A percentile compares a stretch with the other conserved stretches of the same genome.
phyloP scores from a whole-genome alignment of 2,113 vertebrate genomes.

The Heloderma charlesbogerti region DNA sequence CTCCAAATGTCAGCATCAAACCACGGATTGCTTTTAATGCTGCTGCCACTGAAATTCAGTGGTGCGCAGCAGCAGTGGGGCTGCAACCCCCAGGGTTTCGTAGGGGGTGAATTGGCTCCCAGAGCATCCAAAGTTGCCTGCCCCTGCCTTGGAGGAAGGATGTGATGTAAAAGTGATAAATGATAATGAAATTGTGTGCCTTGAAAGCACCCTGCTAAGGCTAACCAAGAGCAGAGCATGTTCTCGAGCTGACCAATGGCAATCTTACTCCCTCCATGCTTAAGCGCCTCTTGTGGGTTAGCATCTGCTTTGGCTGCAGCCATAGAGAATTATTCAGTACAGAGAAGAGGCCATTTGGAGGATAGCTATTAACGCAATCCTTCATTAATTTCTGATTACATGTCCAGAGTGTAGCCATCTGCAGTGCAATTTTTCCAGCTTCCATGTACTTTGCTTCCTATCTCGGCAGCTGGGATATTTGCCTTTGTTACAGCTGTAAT shows the following conservation, averaged over 20 bases:
- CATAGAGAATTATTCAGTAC: slow-evolving; percentile 22
- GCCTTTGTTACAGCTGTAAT: not conserved
- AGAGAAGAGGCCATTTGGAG: slow-evolving; percentile 57
- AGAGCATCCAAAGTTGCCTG: too few species aligned
- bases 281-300: not conserved
- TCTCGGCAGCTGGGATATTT: not conserved
- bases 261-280: not conserved
- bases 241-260: not conserved
- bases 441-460: not conserved
- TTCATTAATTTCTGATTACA: slow-evolving; percentile 73
- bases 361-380: slow-evolving; percentile 55
- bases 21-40: too few species aligned
- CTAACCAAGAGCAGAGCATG: not conserved
- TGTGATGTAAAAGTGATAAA: not conserved
- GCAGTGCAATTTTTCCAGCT: slow-evolving; percentile 37
- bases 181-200: not conserved
- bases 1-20: too few species aligned
- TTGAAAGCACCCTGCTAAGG: not conserved
- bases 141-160: not conserved
- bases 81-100: too few species aligned
- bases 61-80: too few species aligned
- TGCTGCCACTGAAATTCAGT: too few species aligned
- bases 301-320: slow-evolving; percentile 14
- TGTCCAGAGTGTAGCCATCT: slow-evolving; percentile 53
- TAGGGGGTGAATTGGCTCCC: too few species aligned